Base-by-base conservation (phyloP, 1,140 invertebrate genomes). In the Leptopilina boulardi region DNA sequence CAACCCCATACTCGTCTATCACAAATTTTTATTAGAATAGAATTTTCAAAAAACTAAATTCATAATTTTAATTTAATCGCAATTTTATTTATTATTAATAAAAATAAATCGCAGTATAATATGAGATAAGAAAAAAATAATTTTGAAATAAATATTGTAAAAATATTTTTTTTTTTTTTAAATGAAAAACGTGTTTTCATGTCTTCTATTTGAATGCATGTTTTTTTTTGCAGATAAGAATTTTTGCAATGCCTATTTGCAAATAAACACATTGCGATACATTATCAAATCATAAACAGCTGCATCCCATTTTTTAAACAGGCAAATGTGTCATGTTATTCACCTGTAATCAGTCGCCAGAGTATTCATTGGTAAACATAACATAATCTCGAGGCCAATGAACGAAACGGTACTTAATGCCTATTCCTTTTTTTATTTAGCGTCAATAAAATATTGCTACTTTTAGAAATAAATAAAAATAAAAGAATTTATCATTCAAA, bases 281-380 rank as follows among this genome's bases (percentile, higher is more conserved):
- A 51, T 51, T 51, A n/a, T 51, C 15, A 51, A 51, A 51, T 26
- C 30, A 66, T 66, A 26, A 66, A 26, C 18, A 59, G 54, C n/a
- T 23, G 21, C 21, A 59, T 19, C 21, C 21, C 19, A 59, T 11
- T 21, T 9, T 21, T 26, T n/a, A 54, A 18, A 54, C 21, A 34
- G 13, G 3, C 11, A 23, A 26, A 26, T 13, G 21, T 59, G 10
- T 59, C 11, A 15, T 11, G 6, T 59, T 26, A 21, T 59, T 26
- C 15, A 66, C 23, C 26, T 30, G 23, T 66, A 30, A 66, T 30
- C 56, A 66, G 10, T 23, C 23, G 10, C 1, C 4, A 9, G 11
- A 15, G 10, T 30, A 4, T 66, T 66, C 15, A 30, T 66, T 66
- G 23, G 56, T 26, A 59, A 59, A 59, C 56, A 59, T 30, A 30